Base-by-base conservation (phyloP, 1,140 invertebrate species). In the Hermetia illucens region DNA sequence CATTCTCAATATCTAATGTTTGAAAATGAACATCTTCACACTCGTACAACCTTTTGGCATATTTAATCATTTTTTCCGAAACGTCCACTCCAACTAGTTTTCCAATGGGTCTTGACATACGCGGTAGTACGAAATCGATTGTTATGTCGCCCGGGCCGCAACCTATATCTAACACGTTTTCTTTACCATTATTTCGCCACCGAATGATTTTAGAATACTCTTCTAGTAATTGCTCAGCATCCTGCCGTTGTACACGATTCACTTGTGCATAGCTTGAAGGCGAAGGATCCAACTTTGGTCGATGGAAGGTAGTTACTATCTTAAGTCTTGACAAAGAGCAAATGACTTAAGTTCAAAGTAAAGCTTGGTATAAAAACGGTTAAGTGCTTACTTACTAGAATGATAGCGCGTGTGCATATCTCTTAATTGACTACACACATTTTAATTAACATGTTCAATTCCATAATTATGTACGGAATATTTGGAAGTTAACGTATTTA, bases 81-180 rank as follows among this genome's bases (percentile, higher is more conserved):
- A 27, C n/a, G 24, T 27, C 24, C 8, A 27, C 24, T 9, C 24
- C 24, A n/a, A 27, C 24, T n/a, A 27, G 24, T 27, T n/a, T 8
- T n/a, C n/a, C 24, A 27, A 27, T 9, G n/a, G 8, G 8, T 8
- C n/a, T 8, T 27, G 24, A n/a, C n/a, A 27, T 8, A 9, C 8
- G n/a, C 24, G 24, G 24, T n/a, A 27, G n/a, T n/a, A 27, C 8
- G 8, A n/a, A 9, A 27, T 27, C 24, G n/a, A 27, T n/a, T 27
- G 24, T 27, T 8, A 27, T 27, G n/a, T 27, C 24, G 24, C 24
- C 24, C n/a, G 24, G 24, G n/a, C 24, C 24, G 24, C 8, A 27
- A 27, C 24, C 24, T 20, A 85, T 67, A 46, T 86, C 82, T 36
- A 85, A 61, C 1, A 79, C 59, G 35, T 61, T 65, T 20, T 67